Base-by-base conservation (phyloP, 2,888 invertebrate genomes). In the Arrhopalites spinosus region DNA sequence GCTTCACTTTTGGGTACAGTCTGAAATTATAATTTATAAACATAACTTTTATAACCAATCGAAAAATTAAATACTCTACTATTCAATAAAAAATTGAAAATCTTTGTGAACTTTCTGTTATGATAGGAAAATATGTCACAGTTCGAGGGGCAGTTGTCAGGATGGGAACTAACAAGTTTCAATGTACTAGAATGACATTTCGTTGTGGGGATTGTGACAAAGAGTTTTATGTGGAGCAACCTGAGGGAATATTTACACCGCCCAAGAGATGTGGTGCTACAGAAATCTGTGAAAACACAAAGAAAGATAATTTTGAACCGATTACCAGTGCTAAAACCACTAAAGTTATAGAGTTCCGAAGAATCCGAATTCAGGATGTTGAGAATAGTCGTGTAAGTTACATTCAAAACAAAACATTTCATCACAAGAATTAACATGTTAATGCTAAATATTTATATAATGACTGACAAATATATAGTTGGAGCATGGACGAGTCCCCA, bases 401-500 rank as follows among this genome's bases (percentile, higher is more conserved):
- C 8, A 66, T 50, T 50, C 2, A 20, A 50, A 50, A 50, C 17
- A 15, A 2, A 20, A n/a, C 11, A 53, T 71, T 25, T 36, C 30
- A 45, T 64, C 17, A 23, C 47, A 56, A 59, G 27, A 25, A 13
- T 72, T 25, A 53, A 70, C 36, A 59, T 43, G 8, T 64, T 25
- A 36, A 63, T 45, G 63, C 2, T 8, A 30, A n/a, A n/a, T 30
- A 45, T 23, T 47, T 30, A 36, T 56, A 75, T 74, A 30, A 25
- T 29, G 30, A 50, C n/a, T 50, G n/a, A n/a, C n/a, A n/a, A n/a
- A n/a, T n/a, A n/a, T n/a, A 59, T 47, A 81, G 80, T 50, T 75
- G 29, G 87, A 85, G 76, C 90, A 90, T 77, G 92, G 92, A 29
- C 88, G 91, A 64, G 89, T 93, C 81, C 93, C 94, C 1, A 88